phyloP scores from a whole-genome alignment of 2,888 invertebrate genomes.

The Ceraclea dissimilis region DNA sequence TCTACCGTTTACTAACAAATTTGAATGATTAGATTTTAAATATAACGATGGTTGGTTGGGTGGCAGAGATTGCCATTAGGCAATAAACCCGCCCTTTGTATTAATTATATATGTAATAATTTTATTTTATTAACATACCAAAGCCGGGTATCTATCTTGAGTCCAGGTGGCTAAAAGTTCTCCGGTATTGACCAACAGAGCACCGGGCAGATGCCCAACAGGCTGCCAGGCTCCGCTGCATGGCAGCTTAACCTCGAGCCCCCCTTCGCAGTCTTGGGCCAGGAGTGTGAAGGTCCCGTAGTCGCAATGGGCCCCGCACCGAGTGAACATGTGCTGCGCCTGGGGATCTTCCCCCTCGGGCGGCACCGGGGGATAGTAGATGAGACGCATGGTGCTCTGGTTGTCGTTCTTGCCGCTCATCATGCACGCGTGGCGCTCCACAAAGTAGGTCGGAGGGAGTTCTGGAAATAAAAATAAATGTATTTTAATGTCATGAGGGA shows the following conservation, averaged over 20 bases:
- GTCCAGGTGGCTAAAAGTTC: conserved; percentile 72
- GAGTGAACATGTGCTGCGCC: conserved; percentile 39
- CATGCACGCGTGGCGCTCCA: conserved; percentile 60
- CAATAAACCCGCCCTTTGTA: too few species aligned
- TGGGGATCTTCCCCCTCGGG: conserved; percentile 35
- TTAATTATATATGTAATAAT: too few species aligned
- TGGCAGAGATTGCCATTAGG: too few species aligned
- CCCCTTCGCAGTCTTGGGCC: conserved; percentile 68
- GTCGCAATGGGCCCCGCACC: conserved; percentile 67
- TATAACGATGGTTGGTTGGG: too few species aligned
- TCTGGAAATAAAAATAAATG: conserved; percentile 35
- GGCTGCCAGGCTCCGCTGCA: conserved; percentile 63
- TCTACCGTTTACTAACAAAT: too few species aligned
- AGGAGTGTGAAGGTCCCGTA: conserved; percentile 69
- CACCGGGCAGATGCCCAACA: conserved; percentile 67
- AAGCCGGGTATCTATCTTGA: conserved; percentile 58
- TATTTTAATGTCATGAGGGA: not conserved
- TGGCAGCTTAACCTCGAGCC: conserved; percentile 60
- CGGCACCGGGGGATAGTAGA: conserved; percentile 65
- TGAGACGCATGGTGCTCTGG: conserved; percentile 58
- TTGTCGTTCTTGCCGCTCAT: conserved; percentile 54
- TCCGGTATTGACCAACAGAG: conserved; percentile 68
- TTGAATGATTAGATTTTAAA: too few species aligned
- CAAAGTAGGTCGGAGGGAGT: conserved; percentile 52
- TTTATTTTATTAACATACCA: too few species aligned